These are phyloP conservation scores for Lampropteryx suffumata DNA, from an alignment of 2,888 invertebrate species.

Conservation along the genomic window DNA sequence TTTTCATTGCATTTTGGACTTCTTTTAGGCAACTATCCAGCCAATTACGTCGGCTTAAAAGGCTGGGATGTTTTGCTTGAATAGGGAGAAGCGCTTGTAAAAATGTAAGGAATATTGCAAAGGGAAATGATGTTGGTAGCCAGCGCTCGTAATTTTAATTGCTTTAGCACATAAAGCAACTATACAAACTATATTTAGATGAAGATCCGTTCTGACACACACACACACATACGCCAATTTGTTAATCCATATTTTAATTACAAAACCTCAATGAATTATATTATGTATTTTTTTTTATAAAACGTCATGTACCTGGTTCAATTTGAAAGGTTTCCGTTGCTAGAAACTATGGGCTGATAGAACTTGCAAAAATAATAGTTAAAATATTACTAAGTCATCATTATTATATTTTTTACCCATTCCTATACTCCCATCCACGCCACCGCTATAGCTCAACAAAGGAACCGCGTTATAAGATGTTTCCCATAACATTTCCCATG, in stretches of 20 bases:
- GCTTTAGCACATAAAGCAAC: not conserved
- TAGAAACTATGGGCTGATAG: not conserved
- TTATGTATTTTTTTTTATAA: not conserved
- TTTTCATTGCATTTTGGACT: constrained; percentile 25
- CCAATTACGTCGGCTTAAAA: constrained; percentile 18
- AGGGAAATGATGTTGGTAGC: constrained; percentile 1
- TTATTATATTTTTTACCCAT: constrained; percentile 14
- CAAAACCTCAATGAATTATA: too few relatives aligned
- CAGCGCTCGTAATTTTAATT: not conserved
- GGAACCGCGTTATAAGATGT: constrained; percentile 35
- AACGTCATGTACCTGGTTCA: not conserved
- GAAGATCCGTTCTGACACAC: too few relatives aligned
- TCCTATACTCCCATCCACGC: constrained; percentile 14
- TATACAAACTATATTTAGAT: too few relatives aligned
- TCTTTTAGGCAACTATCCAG: constrained; percentile 20
- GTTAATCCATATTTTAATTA: too few relatives aligned
- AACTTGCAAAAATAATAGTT: constrained; percentile 9
- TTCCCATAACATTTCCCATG: constrained; percentile 61
- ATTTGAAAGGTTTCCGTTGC: not conserved
- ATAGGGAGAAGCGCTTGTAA: constrained; percentile 3
- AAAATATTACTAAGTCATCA: constrained; percentile 14
- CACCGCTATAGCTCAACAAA: constrained; percentile 35
- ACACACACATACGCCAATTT: too few relatives aligned
- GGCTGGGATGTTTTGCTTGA: constrained; percentile 14
- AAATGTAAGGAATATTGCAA: constrained; percentile 7